Evolutionary conservation across 2,888 invertebrate genomes (phyloP).

Genomic region (Zonitis immaculata): DNA sequence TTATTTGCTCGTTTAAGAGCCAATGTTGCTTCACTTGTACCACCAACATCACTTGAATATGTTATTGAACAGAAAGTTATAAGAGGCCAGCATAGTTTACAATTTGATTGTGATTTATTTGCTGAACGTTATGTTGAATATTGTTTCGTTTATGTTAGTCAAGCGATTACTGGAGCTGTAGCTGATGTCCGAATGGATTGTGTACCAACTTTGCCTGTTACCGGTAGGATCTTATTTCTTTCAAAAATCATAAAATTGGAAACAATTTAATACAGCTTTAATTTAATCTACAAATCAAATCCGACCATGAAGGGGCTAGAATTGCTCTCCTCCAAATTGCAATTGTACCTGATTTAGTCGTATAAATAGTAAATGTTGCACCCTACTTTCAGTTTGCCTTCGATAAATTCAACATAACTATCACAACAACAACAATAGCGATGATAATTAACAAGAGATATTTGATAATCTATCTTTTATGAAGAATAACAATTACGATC

Average conservation of each 20-base stretch:
- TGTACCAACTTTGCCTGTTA: slow-evolving; percentile 74
- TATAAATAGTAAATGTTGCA: not conserved
- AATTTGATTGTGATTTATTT: slow-evolving; percentile 78
- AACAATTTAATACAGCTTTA: too few species aligned
- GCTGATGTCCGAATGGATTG: slow-evolving; percentile 81
- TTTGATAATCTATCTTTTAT: not conserved
- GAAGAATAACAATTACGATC: slow-evolving; percentile 9
- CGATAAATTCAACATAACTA: not conserved
- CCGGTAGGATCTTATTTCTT: too few species aligned
- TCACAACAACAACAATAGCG: not conserved
- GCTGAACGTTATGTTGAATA: slow-evolving; percentile 79
- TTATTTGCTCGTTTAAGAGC: slow-evolving; percentile 70
- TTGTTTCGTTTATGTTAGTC: slow-evolving; percentile 84
- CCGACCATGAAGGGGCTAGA: too few species aligned
- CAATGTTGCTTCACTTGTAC: slow-evolving; percentile 63
- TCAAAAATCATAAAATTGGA: too few species aligned
- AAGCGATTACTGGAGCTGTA: slow-evolving; percentile 79
- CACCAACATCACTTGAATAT: slow-evolving; percentile 61
- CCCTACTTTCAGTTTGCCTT: not conserved
- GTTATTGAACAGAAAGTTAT: slow-evolving; percentile 60
- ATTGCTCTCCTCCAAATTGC: not conserved
- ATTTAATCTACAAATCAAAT: not conserved
- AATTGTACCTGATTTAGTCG: not conserved
- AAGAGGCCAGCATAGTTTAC: slow-evolving; percentile 69
- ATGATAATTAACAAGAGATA: not conserved